These are phyloP conservation scores for Malaclemys terrapin DNA, from an alignment of 2,113 vertebrate species.

Conservation along the genomic window DNA sequence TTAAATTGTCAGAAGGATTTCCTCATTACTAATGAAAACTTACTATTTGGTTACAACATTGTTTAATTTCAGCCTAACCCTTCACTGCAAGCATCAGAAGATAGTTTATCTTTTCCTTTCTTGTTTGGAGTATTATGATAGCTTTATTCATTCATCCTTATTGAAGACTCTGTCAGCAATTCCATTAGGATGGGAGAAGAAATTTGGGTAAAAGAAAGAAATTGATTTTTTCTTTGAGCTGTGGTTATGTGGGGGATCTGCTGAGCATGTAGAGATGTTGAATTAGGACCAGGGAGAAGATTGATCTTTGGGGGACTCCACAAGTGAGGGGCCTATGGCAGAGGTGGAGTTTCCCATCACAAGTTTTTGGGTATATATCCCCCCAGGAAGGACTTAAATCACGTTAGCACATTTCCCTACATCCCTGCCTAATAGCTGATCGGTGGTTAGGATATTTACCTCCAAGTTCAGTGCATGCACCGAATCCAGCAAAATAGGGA, in stretches of 20 bases:
- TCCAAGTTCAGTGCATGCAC: not conserved
- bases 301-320: not conserved
- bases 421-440: not conserved
- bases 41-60: not conserved
- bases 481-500: not conserved
- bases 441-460: not conserved
- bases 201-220: too few species aligned
- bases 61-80: not conserved
- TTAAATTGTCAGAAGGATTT: slow-evolving; percentile 60
- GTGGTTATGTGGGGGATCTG: not conserved
- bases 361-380: not conserved
- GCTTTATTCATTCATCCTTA: fast-evolving
- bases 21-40: not conserved
- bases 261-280: not conserved
- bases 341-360: not conserved
- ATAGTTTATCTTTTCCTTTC: fast-evolving
- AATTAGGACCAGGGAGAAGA: not conserved
- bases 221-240: not conserved
- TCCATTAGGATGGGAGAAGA: not conserved
- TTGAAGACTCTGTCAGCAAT: fast-evolving
- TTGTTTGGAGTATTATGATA: fast-evolving
- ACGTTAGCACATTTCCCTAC: not conserved
- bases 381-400: not conserved
- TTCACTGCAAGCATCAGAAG: fast-evolving
- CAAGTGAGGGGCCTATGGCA: not conserved